phyloP scores from a whole-genome alignment of 2,888 invertebrate genomes.

The Gymnoscelis rufifasciata region DNA sequence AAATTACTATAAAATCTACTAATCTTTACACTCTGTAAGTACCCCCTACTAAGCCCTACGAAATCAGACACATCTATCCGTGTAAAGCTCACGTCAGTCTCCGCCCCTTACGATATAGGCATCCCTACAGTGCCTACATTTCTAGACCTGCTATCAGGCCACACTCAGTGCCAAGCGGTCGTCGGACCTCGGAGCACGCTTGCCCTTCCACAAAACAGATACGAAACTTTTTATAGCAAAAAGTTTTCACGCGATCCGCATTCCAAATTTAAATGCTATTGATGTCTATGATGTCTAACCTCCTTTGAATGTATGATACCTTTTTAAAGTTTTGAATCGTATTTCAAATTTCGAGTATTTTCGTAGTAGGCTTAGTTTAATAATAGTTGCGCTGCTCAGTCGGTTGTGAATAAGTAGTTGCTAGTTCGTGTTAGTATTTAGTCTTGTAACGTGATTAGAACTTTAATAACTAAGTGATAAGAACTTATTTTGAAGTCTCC shows the following conservation, averaged over 20 bases:
- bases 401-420: constrained; percentile 50
- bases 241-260: constrained; percentile 14
- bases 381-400: constrained; percentile 42
- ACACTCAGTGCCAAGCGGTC: constrained; percentile 53
- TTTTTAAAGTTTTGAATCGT: background rate
- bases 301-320: constrained; percentile 1
- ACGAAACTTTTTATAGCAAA: constrained; percentile 23
- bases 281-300: background rate
- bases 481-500: constrained; percentile 13
- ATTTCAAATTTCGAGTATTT: constrained; percentile 9
- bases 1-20: too few relatives aligned
- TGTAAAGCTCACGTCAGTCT: background rate
- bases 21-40: too few relatives aligned
- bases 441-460: constrained; percentile 11
- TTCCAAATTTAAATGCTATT: constrained; percentile 1
- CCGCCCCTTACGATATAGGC: constrained; percentile 17
- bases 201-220: constrained; percentile 7
- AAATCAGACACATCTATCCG: background rate
- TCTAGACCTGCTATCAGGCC: constrained; percentile 62
- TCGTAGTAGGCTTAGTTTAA: constrained; percentile 25
- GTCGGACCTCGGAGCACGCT: constrained; percentile 55
- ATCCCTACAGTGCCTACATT: constrained; percentile 50
- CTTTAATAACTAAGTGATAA: constrained; percentile 13
- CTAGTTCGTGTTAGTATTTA: constrained; percentile 37
- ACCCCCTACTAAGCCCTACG: too few relatives aligned